Percentiles rank a stretch among this genome's conserved stretches.
Evolutionary conservation across 2,888 invertebrate species (phyloP).

Genomic region (Omphaloscelis lunosa): DNA sequence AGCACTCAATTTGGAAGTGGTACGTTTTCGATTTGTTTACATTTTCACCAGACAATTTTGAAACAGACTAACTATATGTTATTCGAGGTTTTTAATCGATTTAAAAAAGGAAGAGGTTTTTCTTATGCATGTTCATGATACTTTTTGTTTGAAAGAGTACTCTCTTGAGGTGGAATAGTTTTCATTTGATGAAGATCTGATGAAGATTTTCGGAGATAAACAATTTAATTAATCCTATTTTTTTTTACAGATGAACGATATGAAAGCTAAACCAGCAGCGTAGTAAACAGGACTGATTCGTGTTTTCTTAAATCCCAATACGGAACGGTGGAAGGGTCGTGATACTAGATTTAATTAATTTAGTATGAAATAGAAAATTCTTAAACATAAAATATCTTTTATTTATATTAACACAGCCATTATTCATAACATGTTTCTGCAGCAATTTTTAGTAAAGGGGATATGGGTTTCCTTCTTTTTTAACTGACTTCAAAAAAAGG

Average conservation of each 20-base stretch:
- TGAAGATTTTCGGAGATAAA: background rate
- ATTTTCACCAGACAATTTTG: background rate
- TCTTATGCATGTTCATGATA: background rate
- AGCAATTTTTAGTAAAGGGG: background rate
- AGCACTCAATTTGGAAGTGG: background rate
- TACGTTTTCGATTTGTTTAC: background rate
- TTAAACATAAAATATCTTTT: background rate
- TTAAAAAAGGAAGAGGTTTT: background rate
- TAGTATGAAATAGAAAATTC: conserved; percentile 30
- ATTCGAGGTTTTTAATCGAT: background rate
- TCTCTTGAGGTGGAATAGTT: background rate
- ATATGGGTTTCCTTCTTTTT: background rate
- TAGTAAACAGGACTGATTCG: conserved; percentile 8
- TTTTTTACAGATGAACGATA: conserved; percentile 42
- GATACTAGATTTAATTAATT: conserved; percentile 6
- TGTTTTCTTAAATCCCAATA: background rate
- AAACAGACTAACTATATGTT: background rate
- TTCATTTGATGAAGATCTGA: too few relatives aligned
- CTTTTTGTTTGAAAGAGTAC: background rate
- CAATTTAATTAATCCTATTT: background rate
- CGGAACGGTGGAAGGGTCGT: background rate
- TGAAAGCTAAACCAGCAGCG: conserved; percentile 40
- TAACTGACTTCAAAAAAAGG: too few relatives aligned
- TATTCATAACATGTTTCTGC: background rate
- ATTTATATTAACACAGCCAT: background rate